These are phyloP conservation scores for Microctonus aethiopoides DNA, from an alignment of 2,888 invertebrate species.

Conservation along the genomic window DNA sequence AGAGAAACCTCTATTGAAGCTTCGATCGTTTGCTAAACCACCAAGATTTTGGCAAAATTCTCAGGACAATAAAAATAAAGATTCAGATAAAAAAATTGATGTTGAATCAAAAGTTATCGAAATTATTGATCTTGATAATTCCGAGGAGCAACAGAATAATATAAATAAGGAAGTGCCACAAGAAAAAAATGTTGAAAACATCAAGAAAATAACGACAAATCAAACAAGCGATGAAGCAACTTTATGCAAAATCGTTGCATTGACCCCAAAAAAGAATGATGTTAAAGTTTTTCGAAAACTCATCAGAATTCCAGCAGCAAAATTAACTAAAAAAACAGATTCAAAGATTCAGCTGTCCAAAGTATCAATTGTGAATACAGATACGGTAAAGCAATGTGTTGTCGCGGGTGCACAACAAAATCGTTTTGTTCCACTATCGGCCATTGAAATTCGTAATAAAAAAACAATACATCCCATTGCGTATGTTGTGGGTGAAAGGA, in stretches of 20 bases:
- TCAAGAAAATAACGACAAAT: background rate
- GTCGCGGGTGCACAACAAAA: background rate
- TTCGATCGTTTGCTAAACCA: slow-evolving; percentile 59
- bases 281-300: background rate
- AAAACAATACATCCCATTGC: background rate
- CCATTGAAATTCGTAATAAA: background rate
- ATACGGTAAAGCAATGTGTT: background rate
- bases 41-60: slow-evolving; percentile 54
- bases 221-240: background rate
- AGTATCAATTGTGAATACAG: no score
- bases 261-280: background rate
- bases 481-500: background rate
- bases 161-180: background rate
- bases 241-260: background rate
- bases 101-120: background rate
- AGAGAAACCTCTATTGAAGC: slow-evolving; percentile 48
- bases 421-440: background rate
- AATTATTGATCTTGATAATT: slow-evolving; percentile 18
- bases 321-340: background rate
- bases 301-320: background rate
- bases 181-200: background rate
- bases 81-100: background rate
- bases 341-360: no score
- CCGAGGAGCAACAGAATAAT: background rate
- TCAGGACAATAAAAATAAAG: slow-evolving; percentile 35